These are phyloP conservation scores for Epizoanthus stellaris DNA, from an alignment of 92 coral and sea anemone genomes.

Conservation along the genomic window DNA sequence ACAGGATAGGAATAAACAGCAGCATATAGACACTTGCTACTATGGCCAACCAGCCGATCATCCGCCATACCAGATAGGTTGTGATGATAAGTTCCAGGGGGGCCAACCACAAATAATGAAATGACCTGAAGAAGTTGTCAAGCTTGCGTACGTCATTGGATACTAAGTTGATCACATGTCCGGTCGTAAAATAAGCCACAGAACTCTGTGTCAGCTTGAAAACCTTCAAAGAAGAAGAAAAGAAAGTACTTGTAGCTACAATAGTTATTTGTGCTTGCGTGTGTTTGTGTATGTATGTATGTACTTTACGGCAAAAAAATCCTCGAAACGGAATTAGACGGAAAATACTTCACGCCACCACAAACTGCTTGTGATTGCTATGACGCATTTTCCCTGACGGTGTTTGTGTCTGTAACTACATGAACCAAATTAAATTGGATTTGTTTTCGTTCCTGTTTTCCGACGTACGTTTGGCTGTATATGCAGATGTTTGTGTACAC, in stretches of 20 bases:
- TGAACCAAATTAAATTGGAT: no score
- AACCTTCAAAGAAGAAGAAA: not conserved
- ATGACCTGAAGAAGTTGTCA: constrained; percentile 38
- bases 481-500: no score
- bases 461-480: no score
- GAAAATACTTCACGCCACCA: no score
- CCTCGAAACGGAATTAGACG: no score
- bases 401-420: no score
- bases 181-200: constrained; percentile 22
- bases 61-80: constrained; percentile 30
- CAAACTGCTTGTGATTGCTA: no score
- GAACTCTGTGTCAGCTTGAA: constrained; percentile 39
- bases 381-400: no score
- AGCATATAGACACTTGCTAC: constrained; percentile 30
- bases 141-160: constrained; percentile 34
- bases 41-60: constrained; percentile 38
- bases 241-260: not conserved
- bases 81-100: constrained; percentile 31
- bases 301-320: no score
- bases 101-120: constrained; percentile 40
- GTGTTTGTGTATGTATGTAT: not conserved
- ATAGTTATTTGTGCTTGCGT: not conserved
- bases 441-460: no score
- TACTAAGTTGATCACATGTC: constrained; percentile 37
- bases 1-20: constrained; percentile 21